Conservation (phyloP, 2,888 invertebrate genomes). For the Rhyacophila evoluta region DNA sequence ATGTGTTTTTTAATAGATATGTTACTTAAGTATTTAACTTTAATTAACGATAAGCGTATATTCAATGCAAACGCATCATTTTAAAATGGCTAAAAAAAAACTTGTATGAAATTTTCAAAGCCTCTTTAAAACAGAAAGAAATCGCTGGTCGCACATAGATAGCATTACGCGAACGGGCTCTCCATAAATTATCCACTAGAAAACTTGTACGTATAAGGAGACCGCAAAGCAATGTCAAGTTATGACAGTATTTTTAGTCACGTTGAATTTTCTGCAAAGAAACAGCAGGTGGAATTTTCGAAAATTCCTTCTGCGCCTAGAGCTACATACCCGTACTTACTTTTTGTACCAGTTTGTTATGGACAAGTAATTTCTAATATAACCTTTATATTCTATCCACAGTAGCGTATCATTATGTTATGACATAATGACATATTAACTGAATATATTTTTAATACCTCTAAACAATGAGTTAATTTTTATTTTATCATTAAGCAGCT, state of each 20-base stretch:
- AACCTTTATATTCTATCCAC: constrained; percentile 14
- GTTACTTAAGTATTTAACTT: neutral
- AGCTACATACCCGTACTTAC: constrained; percentile 3
- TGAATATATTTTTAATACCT: too few relatives aligned
- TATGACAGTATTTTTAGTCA: constrained; percentile 24
- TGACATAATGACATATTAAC: too few relatives aligned
- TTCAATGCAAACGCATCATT: neutral
- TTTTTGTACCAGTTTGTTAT: neutral
- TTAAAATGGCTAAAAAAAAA: neutral
- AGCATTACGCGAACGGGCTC: neutral
- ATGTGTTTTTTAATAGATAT: neutral
- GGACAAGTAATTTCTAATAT: constrained; percentile 36
- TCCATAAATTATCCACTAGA: neutral
- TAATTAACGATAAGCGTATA: neutral
- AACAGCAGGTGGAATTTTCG: constrained; percentile 40
- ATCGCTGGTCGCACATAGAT: neutral
- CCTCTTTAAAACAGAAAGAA: constrained; percentile 18
- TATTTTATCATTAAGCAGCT: too few relatives aligned
- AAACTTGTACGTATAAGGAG: neutral
- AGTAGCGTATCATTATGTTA: too few relatives aligned
- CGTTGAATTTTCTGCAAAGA: constrained; percentile 33
- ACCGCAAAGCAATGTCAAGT: constrained; percentile 1
- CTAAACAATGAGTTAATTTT: too few relatives aligned
- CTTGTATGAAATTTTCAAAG: constrained; percentile 11
- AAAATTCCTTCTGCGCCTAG: constrained; percentile 31